phyloP scores from a whole-genome alignment of 2,888 invertebrate genomes.

The Xestia rhomboidea region DNA sequence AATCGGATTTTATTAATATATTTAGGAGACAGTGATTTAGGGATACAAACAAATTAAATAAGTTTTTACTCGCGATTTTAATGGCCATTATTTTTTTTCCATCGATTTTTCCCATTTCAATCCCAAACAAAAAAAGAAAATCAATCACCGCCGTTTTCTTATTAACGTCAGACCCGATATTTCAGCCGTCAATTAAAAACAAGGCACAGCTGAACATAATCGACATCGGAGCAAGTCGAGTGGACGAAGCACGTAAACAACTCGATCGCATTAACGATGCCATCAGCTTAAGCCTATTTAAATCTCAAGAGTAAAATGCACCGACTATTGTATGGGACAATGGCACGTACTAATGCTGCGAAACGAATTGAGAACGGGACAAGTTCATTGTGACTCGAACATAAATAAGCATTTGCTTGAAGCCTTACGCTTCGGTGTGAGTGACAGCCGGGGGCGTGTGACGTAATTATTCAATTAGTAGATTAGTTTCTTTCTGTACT shows the following conservation, averaged over 20 bases:
- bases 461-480: conserved; percentile 42
- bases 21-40: not conserved
- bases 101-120: not conserved
- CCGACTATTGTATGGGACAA: conserved; percentile 79
- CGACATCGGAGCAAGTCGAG: conserved; percentile 44
- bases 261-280: conserved; percentile 74
- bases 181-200: conserved; percentile 49
- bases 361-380: conserved; percentile 86
- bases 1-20: not conserved
- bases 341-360: conserved; percentile 83
- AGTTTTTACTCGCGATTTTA: not conserved
- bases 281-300: conserved; percentile 78
- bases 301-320: conserved; percentile 79
- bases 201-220: conserved; percentile 38
- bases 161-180: conserved; percentile 29
- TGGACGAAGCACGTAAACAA: conserved; percentile 66
- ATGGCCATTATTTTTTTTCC: not conserved
- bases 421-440: conserved; percentile 71
- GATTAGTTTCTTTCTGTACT: conserved; percentile 42
- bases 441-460: conserved; percentile 65
- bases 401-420: conserved; percentile 87
- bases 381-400: conserved; percentile 86
- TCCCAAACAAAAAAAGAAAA: not conserved
- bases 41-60: not conserved
- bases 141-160: conserved; percentile 5